Percentiles rank a stretch among this genome's conserved stretches.
phyloP scores from a whole-genome alignment of 2,888 invertebrate genomes.

The Pandemis cinnamomeana region DNA sequence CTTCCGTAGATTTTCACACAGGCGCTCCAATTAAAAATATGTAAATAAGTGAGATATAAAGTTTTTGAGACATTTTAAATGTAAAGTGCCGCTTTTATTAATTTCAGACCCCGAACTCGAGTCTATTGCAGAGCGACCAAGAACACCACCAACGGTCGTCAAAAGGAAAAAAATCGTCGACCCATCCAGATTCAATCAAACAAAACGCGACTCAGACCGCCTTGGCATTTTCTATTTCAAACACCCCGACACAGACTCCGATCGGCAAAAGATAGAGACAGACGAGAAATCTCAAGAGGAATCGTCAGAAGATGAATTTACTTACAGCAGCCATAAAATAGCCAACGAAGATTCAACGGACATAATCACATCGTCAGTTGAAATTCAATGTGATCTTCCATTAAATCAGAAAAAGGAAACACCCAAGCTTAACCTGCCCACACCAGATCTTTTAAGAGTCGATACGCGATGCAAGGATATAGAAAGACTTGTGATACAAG shows the following conservation, averaged over 20 bases:
- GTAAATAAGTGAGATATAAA: neutral
- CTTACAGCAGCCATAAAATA: constrained; percentile 83
- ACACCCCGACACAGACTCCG: constrained; percentile 94
- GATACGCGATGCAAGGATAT: constrained; percentile 86
- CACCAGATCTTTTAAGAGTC: constrained; percentile 77
- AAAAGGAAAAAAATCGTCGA: constrained; percentile 83
- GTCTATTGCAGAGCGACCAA: constrained; percentile 62
- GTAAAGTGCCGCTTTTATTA: constrained; percentile 45
- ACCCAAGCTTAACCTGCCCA: constrained; percentile 64
- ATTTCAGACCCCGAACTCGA: constrained; percentile 68
- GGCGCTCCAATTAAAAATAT: neutral
- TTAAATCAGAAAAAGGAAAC: constrained; percentile 67
- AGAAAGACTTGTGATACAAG: constrained; percentile 90
- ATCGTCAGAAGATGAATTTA: constrained; percentile 86
- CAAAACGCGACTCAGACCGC: constrained; percentile 92
- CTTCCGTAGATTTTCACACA: neutral
- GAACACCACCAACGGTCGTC: constrained; percentile 76
- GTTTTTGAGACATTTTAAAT: constrained; percentile 31
- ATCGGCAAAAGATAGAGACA: constrained; percentile 86
- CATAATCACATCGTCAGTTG: constrained; percentile 81
- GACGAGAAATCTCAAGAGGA: constrained; percentile 78
- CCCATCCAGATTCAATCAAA: constrained; percentile 87
- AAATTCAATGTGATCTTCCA: constrained; percentile 77
- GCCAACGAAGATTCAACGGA: constrained; percentile 78
- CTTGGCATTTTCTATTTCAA: constrained; percentile 93